Conservation (phyloP, 2,888 invertebrate species). For the Campoletis raptor region DNA sequence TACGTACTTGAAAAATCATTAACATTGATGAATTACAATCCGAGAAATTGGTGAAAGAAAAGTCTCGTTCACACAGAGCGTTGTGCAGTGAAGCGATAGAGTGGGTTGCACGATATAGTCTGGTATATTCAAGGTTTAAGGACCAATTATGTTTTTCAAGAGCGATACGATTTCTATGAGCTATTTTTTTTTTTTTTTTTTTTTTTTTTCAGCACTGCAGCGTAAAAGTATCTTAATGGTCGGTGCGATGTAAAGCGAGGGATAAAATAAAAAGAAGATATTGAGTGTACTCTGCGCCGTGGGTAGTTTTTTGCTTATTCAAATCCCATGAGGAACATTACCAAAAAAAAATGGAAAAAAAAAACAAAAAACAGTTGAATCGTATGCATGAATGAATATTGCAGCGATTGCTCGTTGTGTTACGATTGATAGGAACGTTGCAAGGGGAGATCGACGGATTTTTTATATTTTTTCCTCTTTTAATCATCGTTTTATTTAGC, state of each 20-base stretch:
- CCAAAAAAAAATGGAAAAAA: neutral
- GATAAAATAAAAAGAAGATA: neutral
- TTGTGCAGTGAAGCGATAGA: neutral
- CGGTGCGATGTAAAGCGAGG: neutral
- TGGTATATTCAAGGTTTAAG: neutral
- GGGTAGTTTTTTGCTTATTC: neutral
- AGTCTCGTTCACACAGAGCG: neutral
- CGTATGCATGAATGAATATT: conserved; percentile 19
- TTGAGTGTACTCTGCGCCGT: neutral
- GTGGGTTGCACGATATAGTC: neutral
- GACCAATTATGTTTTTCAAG: conserved; percentile 14
- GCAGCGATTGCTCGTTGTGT: conserved; percentile 10
- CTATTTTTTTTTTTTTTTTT: neutral
- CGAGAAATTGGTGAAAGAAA: neutral
- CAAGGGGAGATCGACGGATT: conserved; percentile 13
- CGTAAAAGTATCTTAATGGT: conserved; percentile 9
- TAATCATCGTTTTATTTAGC: conserved; percentile 30
- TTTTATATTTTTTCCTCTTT: conserved; percentile 4
- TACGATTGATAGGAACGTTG: conserved; percentile 16
- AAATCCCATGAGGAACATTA: neutral
- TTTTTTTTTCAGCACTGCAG: neutral
- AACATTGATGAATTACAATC: neutral
- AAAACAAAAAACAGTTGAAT: neutral
- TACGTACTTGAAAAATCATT: neutral
- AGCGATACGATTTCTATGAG: conserved; percentile 11